Base-by-base conservation (phyloP, 53 echinoderm and acorn worm species). In the Pentamera pediparva region DNA sequence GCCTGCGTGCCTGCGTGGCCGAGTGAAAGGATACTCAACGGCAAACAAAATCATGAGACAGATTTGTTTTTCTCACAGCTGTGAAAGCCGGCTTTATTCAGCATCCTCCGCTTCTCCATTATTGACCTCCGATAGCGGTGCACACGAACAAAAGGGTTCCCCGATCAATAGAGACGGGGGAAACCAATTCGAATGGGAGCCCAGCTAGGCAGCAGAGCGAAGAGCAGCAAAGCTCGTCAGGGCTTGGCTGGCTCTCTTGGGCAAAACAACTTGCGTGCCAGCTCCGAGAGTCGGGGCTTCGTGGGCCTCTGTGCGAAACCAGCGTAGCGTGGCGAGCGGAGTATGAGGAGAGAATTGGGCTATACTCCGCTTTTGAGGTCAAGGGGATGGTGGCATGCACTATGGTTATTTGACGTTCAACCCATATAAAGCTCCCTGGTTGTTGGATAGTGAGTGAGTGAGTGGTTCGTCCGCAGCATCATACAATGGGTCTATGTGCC, bases 71-170 rank as follows among this genome's bases (percentile, higher is more conserved):
- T 67, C 43, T 67, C 67, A 67, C 67, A 67, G 67, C 67, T 67
- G 67, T 67, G 67, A 67, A 67, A 67, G 67, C 43, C 47, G n/a
- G n/a, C 67, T 67, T 67, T 47, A 67, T 67, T 67, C 67, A 43
- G 45, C 67, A 67, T 67, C 67, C 67, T 67, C 67, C 67, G n/a
- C n/a, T n/a, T 43, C 67, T 43, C 67, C 45, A 67, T 67, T 41
- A 67, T 67, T 67, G 67, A 67, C 67, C 67, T 67, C 67, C 67
- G 45, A 67, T 29, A 43, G 43, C 43, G 11, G 45, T 67, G 67
- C 43, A 67, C 67, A 63, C 39, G 63, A 63, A 63, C 63, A 63
- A 67, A 67, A 67, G 45, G 67, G 67, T 67, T 43, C 41, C 21
- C 29, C 40, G 67, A 67, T 67, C 67, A 67, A 67, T 67, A 67